Conservation (phyloP, 2,113 vertebrate species). For the Calidris pugnax region DNA sequence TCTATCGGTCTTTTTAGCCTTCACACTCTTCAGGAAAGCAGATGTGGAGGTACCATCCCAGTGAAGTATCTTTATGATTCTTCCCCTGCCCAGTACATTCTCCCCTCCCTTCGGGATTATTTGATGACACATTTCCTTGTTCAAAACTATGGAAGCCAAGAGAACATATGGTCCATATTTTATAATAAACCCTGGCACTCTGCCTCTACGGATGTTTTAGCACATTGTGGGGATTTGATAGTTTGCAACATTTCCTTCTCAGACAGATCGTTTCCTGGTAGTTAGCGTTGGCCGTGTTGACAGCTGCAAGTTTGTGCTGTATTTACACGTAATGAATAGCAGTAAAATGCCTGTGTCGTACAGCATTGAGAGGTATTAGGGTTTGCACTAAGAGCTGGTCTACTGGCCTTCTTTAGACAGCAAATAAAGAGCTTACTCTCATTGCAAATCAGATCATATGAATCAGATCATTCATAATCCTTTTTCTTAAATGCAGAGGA, state of each 20-base stretch:
- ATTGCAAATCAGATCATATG: neutral
- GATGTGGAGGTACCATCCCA: neutral
- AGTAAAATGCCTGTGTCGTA: neutral
- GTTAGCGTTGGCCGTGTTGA: slow-evolving; percentile 58
- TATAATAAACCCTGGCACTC: slow-evolving; percentile 62
- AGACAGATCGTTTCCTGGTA: slow-evolving; percentile 64
- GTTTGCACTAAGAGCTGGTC: neutral
- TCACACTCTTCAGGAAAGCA: slow-evolving; percentile 40
- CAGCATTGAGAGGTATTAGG: neutral
- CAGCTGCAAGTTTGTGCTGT: slow-evolving; percentile 49
- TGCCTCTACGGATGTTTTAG: slow-evolving; percentile 62
- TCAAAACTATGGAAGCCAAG: slow-evolving; percentile 42
- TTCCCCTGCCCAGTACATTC: neutral
- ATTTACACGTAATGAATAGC: slow-evolving; percentile 45
- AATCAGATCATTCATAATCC: neutral
- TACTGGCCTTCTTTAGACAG: neutral
- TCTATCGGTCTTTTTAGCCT: slow-evolving; percentile 2
- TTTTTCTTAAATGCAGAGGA: neutral
- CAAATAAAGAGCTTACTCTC: neutral
- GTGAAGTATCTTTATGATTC: neutral
- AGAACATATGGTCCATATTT: slow-evolving; percentile 56
- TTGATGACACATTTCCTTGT: slow-evolving; percentile 63
- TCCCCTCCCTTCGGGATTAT: neutral
- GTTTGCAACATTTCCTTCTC: slow-evolving; percentile 57
- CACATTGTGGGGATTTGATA: slow-evolving; percentile 58